Base-by-base conservation (phyloP, 2,113 vertebrate species). In the human (Homo sapiens) region DNA sequence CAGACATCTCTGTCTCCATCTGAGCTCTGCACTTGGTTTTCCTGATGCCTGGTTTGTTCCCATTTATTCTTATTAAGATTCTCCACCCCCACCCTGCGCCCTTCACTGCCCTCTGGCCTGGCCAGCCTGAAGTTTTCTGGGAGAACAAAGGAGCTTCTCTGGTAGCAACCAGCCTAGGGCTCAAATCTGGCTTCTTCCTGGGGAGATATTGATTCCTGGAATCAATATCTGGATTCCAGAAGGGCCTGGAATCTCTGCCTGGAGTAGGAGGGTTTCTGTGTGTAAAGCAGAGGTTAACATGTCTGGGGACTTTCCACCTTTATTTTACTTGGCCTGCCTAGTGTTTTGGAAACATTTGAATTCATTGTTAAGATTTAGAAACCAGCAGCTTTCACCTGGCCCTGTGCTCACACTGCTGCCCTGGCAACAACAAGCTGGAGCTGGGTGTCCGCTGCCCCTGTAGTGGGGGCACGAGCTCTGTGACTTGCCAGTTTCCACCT, bases 181-280 rank as follows among this genome's bases (percentile, higher is more conserved):
- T 72, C 35, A 18, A 91, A 61, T n/a, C 86, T 78, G 66, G 52
- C 45, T 86, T 75, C 48, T 92, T 92, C 20, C 59, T 57, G 48
- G 13, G 55, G 13, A 81, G 25, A 22, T 20, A 45, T 45, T 45
- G 4, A 45, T 35, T 11, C 3, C 61, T 64, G 61, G 61, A 64
- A 64, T 45, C 45, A 45, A 45, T 64, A 64, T 64, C 27, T 64
- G 61, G 61, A 64, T 64, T 30, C 61, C 61, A 12, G 27, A 64
- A n/a, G 18, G 35, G 7, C 18, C 64, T 17, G 23, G 52, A 70
- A 64, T 30, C 72, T 16, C 23, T 27, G 59, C 48, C 9, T 78
- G 17, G 8, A 10, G 14, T 27, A 12, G 32, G 32, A 32, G 20
- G 32, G 3, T 48, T 22, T 38, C 32, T 2, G 1, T 2, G 8